Evolutionary conservation across 1,140 invertebrate genomes (phyloP), one percentile per base, ranked within the genome.

Genomic region (Pseudomyrmex cubaensis): DNA sequence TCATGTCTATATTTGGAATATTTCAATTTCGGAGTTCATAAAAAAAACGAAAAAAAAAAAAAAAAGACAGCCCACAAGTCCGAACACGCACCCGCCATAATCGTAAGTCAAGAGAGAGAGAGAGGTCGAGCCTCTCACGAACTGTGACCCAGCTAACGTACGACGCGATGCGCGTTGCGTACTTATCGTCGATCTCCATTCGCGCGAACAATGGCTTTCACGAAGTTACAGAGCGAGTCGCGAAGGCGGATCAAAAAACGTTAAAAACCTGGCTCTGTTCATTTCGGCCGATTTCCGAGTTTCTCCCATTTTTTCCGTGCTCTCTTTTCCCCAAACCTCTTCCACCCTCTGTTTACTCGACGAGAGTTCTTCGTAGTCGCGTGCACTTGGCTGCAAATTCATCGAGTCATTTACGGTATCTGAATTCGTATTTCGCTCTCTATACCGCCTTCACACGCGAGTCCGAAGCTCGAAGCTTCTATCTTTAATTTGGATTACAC

Each of bases 151-250:
- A 64, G 25, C 74, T 66, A 44, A 57, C 44, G 9, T 77, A 56
- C 35, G 9, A 56, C 35, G 54, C 63, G 63, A 69, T 67, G 63
- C 20, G 64, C 63, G 22, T 46, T 66, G 48, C 74, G 76, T 70
- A 78, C 64, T 70, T 69, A 78, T 78, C 76, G 35, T 48, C 64
- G 64, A 78, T 57, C 63, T 78, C 63, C 25, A 57, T 69, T 52
- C 63, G 35, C 75, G 75, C 63, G 35, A 78, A 78, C 76, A 78
- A 78, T 78, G 54, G 52, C 76, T 78, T 70, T 78, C 52, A 22
- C 54, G 17, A 69, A 78, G 64, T 20, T 35, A 44, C 75, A 17
- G 13, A 77, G 75, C 75, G 63, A 77, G 52, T 46, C 44, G 76
- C 50, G 50, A 46, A 64, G 52, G 64, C 50, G 64, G 44, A 78